Conservation (phyloP, 2,113 vertebrate species). For the Cisticola juncidis region DNA sequence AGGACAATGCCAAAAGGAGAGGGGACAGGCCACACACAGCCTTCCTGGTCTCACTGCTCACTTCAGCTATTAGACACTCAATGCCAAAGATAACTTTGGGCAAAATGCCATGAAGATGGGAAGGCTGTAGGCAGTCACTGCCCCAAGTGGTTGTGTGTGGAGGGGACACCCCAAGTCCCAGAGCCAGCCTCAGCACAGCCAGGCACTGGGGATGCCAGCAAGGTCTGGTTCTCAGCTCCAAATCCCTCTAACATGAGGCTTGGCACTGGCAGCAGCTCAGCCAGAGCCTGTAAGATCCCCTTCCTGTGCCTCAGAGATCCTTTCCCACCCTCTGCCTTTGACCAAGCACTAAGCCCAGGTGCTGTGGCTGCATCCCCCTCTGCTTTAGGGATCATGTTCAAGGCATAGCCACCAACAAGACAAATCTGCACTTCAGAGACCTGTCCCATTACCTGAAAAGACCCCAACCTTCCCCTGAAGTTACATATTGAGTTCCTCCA, state of each 20-base stretch:
- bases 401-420: not conserved
- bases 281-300: not conserved
- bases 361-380: not conserved
- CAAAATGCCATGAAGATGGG: not conserved
- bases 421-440: not conserved
- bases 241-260: not conserved
- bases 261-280: not conserved
- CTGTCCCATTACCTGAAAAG: not conserved
- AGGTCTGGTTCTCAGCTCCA: not conserved
- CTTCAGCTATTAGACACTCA: not conserved
- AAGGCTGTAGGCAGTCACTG: not conserved
- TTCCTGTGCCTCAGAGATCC: not conserved
- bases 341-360: not conserved
- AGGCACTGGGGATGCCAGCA: not conserved
- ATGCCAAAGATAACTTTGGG: not conserved
- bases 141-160: rapidly evolving
- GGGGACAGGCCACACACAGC: not conserved
- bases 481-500: not conserved
- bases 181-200: not conserved
- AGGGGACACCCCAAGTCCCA: not conserved
- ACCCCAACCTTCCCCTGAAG: not conserved
- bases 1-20: not conserved
- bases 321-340: not conserved
- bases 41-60: not conserved
- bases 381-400: not conserved